Base-by-base conservation (phyloP, 30 jellyfish, hydroid and myxozoan genomes). In the Morbakka virulenta region DNA sequence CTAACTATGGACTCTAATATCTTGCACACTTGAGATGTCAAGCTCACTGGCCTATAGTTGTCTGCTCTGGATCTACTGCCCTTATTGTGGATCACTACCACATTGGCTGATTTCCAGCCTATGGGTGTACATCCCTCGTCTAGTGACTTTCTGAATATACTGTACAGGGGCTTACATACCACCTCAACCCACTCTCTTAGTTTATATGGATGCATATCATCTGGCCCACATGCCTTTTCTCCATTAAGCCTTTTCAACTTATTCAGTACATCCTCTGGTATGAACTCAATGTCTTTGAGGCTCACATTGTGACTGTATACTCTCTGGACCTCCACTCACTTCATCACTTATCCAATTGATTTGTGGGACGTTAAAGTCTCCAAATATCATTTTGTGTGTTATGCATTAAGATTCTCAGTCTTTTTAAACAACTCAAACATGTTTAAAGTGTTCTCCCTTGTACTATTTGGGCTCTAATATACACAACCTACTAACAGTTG, bases 21-120 rank as follows among this genome's bases (percentile, higher is more conserved):
- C n/a, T n/a, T n/a, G n/a, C n/a, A n/a, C n/a, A n/a, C n/a, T n/a
- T n/a, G n/a, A n/a, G n/a, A 22, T 25, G 76, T 64, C 57, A 64
- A 25, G 22, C 76, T 64, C 4, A 64, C 62, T 24, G 64, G 76
- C 12, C 64, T 4, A 29, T 64, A 64, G 28, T 64, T 64, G 26
- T 30, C 64, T 25, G 76, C 64, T 12, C 64, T 27, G 64, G 64
- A 24, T 64, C 62, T 6, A 3, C 24, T 24, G 57, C 76, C 76
- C 30, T 64, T 64, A 23, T 64, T 64, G 64, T 4, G 28, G n/a
- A 64, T 29, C 30, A 62, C 64, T 12, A 62, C 30, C 21, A 64
- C 76, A 64, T 22, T 22, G 57, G 76, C 76, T 64, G 3, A 17
- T 26, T 64, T 64, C 64, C 76, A 26, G 4, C 14, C 76, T 62